A percentile compares a stretch with the other conserved stretches of the same genome.
Conservation (phyloP, 2,888 invertebrate species). For the Acleris sparsana region DNA sequence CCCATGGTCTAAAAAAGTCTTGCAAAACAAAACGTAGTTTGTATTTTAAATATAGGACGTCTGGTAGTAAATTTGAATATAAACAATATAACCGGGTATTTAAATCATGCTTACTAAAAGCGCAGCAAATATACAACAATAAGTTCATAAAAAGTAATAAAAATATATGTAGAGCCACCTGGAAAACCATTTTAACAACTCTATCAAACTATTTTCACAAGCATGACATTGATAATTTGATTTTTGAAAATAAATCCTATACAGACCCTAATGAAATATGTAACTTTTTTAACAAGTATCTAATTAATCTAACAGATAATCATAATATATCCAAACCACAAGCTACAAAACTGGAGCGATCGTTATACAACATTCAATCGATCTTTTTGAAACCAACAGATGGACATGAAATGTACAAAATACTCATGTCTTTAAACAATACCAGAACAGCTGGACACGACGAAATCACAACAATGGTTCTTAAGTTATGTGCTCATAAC, state of each 20-base stretch:
- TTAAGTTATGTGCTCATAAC: background rate
- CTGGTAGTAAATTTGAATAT: background rate
- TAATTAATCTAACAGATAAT: background rate
- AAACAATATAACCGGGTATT: background rate
- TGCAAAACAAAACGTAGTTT: background rate
- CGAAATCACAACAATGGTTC: background rate
- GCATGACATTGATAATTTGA: background rate
- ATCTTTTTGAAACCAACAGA: background rate
- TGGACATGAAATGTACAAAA: conserved; percentile 1
- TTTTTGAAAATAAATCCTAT: background rate
- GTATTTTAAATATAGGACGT: background rate
- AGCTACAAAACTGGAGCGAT: background rate
- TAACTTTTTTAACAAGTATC: background rate
- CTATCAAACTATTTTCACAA: background rate
- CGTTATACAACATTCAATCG: background rate
- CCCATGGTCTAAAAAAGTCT: background rate
- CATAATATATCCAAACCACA: background rate
- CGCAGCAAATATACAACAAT: background rate
- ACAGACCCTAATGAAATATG: background rate
- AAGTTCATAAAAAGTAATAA: background rate
- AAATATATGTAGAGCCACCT: background rate
- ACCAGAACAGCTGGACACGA: background rate
- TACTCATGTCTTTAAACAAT: conserved; percentile 1
- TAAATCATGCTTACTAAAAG: background rate
- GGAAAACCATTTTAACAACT: background rate